Base-by-base conservation (phyloP, 2,888 invertebrate species). In the Quadroppia sp. region DNA sequence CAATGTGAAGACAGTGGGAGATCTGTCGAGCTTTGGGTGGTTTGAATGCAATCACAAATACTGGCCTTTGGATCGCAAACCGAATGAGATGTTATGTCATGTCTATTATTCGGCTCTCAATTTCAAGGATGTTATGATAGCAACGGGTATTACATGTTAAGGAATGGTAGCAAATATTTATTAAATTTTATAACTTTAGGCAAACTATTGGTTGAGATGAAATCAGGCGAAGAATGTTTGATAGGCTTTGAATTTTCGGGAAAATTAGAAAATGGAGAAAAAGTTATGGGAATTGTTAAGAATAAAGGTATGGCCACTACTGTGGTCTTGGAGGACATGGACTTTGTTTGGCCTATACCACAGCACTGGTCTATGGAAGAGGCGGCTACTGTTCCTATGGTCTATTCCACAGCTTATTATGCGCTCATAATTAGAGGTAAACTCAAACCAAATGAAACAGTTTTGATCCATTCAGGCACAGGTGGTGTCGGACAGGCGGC, bases 1-100 rank as follows among this genome's bases (percentile, higher is more conserved):
- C 71, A 97, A 98, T 84, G 90, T 94, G 0, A 82, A 94, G 78
- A 89, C 89, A 17, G 88, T 95, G 81, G 98, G 98, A 32, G 73
- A 75, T 73, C 32, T 75, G 25, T 50, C 70, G 2, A 56, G 56
- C 9, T 53, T 75, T n/a, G 36, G 61, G 7, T 75, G 75, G 75
- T 56, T 56, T 28, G 64, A 73, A 70, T 42, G 45, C 6, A 17
- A 40, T 42, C 71, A 73, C 28, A 56, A 71, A 3, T 45, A 53
- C 28, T 73, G 73, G 73, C 69, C 74, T 9, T 13, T 64, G 6
- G 45, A 40, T 17, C 20, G 36, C 15, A 23, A 3, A 28, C 11
- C 32, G 1, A 15, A n/a, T 11, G 30, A 61, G 28, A 32, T 20
- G 13, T 30, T 56, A 95, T 25, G 69, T 67, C 50, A 77, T 50